Evolutionary conservation across 2,888 invertebrate species (phyloP).

Genomic region (Campopleginae sp.): DNA sequence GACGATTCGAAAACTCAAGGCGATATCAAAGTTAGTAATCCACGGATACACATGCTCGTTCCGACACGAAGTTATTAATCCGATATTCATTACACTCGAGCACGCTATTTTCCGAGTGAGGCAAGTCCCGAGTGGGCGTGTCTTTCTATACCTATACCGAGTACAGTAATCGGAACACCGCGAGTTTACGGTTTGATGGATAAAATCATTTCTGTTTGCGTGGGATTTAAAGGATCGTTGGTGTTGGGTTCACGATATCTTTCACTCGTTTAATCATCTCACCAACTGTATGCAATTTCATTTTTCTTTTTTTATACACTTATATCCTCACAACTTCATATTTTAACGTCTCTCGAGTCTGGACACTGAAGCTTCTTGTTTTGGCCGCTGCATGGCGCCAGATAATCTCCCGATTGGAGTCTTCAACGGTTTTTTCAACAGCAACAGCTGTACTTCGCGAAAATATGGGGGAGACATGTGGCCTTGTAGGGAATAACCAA

Average conservation of each 20-base stretch:
- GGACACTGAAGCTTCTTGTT: neutral
- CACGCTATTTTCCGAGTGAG: constrained; percentile 72
- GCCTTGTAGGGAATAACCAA: too few relatives aligned
- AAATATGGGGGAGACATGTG: too few relatives aligned
- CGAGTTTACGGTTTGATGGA: constrained; percentile 21
- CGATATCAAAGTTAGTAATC: constrained; percentile 75
- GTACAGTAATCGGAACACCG: constrained; percentile 22
- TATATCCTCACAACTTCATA: neutral
- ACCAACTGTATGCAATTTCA: neutral
- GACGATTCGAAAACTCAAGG: constrained; percentile 63
- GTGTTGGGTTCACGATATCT: constrained; percentile 13
- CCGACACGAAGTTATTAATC: constrained; percentile 77
- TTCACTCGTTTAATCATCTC: neutral
- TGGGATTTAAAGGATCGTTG: constrained; percentile 10
- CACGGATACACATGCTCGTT: constrained; percentile 77
- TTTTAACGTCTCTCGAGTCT: neutral
- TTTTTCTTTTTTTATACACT: neutral
- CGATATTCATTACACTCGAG: constrained; percentile 75
- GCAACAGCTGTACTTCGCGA: too few relatives aligned
- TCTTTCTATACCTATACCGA: neutral
- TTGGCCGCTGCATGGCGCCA: neutral
- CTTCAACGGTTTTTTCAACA: too few relatives aligned
- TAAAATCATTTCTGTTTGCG: constrained; percentile 24
- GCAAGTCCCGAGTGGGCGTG: constrained; percentile 49
- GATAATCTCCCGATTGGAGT: too few relatives aligned